Evolutionary conservation across 2,797 vertebrate species (phyloP).

Genomic region (Argyrosomus regius): DNA sequence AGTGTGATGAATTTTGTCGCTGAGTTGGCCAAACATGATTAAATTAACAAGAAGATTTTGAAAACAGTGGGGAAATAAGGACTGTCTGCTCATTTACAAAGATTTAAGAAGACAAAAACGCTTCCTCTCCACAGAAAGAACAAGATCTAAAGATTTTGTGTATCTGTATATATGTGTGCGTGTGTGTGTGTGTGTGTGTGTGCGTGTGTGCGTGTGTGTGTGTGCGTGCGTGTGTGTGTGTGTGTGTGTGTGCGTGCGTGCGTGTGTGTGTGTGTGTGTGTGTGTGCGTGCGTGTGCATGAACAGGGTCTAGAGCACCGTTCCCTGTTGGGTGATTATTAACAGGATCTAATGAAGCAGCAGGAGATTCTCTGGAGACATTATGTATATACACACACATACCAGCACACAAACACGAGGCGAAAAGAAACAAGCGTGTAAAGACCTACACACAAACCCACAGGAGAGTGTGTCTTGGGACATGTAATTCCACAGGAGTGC

Average conservation of each 20-base stretch:
- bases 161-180: conserved; percentile 17
- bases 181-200: conserved; percentile 16
- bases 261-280: conserved; percentile 12
- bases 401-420: conserved; percentile 13
- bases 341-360: conserved; percentile 64
- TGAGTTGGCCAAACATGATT: neutral
- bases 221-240: conserved; percentile 11
- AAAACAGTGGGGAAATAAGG: neutral
- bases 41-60: conserved; percentile 2
- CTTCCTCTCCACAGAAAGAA: conserved; percentile 16
- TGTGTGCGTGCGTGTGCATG: conserved; percentile 22
- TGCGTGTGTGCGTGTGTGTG: conserved; percentile 13
- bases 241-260: conserved; percentile 22
- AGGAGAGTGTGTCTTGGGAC: conserved; percentile 27
- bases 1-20: neutral
- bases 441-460: conserved; percentile 14
- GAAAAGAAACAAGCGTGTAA: conserved; percentile 23
- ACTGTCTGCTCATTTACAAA: conserved; percentile 18
- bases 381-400: conserved; percentile 25
- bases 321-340: conserved; percentile 67
- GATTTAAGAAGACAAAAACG: conserved; percentile 15
- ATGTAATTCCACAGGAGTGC: conserved; percentile 55
- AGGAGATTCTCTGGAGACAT: conserved; percentile 55
- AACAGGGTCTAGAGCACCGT: neutral
- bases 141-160: conserved; percentile 18